phyloP scores from a whole-genome alignment of 2,797 vertebrate genomes.

The Pyrocephalus nanus region DNA sequence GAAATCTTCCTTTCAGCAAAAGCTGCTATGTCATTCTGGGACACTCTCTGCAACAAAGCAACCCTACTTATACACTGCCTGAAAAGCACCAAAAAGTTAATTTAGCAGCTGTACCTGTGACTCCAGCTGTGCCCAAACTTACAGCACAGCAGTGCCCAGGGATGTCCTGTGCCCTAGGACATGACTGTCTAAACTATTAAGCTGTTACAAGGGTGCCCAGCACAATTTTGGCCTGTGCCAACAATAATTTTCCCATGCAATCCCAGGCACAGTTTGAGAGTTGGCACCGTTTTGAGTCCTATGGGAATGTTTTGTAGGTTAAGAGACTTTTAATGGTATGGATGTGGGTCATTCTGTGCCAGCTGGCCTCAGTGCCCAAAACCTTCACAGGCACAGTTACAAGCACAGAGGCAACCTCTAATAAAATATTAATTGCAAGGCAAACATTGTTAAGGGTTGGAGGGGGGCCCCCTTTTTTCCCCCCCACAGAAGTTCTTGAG shows the following conservation, averaged over 20 bases:
- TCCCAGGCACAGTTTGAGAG: conserved; percentile 36
- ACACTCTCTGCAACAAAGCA: not conserved
- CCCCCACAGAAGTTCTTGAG: not conserved
- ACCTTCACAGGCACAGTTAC: not conserved
- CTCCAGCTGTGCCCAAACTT: not conserved
- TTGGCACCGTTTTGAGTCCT: not conserved
- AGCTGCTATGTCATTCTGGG: not conserved
- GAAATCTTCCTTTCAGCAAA: not conserved
- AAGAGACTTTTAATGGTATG: conserved; percentile 22
- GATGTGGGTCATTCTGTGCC: conserved; percentile 31
- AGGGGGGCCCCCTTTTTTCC: fast-evolving
- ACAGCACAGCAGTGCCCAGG: not conserved
- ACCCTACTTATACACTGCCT: not conserved
- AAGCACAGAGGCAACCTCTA: not conserved
- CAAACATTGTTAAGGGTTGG: not conserved
- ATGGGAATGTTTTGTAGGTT: conserved; percentile 48
- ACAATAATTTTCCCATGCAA: not conserved
- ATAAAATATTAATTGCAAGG: not conserved
- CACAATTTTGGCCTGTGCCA: not conserved
- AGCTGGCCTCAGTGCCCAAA: not conserved
- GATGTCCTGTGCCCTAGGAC: not conserved
- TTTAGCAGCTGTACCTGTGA: not conserved
- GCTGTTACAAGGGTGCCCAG: not conserved
- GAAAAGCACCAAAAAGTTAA: not conserved
- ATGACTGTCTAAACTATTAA: not conserved